Base-by-base conservation (phyloP, 1,140 invertebrate species). In the Anastatus disparis region DNA sequence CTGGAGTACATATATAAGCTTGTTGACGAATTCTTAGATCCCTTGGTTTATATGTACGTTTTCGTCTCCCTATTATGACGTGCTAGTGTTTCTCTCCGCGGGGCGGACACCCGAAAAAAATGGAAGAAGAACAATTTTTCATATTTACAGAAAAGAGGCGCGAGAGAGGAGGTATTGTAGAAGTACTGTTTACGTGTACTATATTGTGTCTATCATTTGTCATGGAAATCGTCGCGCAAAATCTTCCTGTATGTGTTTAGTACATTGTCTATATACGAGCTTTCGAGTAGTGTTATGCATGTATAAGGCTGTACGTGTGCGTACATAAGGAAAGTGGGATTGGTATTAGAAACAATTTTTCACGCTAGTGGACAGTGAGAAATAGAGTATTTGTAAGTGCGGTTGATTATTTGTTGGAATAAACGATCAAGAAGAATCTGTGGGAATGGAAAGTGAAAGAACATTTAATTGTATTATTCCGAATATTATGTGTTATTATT, bases 321-420 rank as follows among this genome's bases (percentile, higher is more conserved):
- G n/a, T n/a, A n/a, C n/a, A n/a, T n/a, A 2, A 15, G 17, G 38
- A 40, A 38, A 26, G 59, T 27, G 44, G 35, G 38, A 48, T 48
- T 48, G 40, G 59, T 38, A 17, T n/a, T 56, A 27, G 53, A 27
- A n/a, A 56, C 53, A 17, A 56, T 56, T 56, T 56, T 56, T 56
- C 27, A 56, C 12, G 26, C 27, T 56, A 35, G 27, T 35, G 53
- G 53, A 56, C 53, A 56, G 53, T 56, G 53, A 56, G 53, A 56
- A 56, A 56, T 56, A 35, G 50, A 27, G 50, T n/a, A 24, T 13
- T 7, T 3, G 22, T 7, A 24, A 26, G 13, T 24, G 24, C 26
- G 26, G 22, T n/a, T n/a, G n/a, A n/a, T n/a, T n/a, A n/a, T n/a
- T n/a, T n/a, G n/a, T n/a, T n/a, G n/a, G n/a, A n/a, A n/a, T n/a